phyloP scores from a whole-genome alignment of 2,888 invertebrate species.

The Lysandra coridon region DNA sequence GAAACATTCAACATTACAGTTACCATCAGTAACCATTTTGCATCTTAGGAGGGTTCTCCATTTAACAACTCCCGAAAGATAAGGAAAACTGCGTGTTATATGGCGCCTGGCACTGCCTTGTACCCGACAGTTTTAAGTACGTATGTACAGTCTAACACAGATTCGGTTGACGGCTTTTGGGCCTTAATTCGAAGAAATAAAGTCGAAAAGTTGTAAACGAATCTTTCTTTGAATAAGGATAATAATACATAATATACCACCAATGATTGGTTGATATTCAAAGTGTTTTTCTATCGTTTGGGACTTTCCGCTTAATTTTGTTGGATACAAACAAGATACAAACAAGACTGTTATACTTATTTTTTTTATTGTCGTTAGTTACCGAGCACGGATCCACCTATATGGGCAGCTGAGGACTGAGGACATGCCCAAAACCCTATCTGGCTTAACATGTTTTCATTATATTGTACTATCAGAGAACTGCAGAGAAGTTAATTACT shows the following conservation, averaged over 20 bases:
- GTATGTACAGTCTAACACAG: not conserved
- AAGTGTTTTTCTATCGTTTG: not conserved
- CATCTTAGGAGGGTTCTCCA: not conserved
- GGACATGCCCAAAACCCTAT: too few species aligned
- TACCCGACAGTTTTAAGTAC: not conserved
- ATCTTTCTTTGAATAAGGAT: not conserved
- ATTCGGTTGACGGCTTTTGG: not conserved
- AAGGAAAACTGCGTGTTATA: not conserved
- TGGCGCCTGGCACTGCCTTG: not conserved
- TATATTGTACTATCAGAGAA: too few species aligned
- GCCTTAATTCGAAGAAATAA: not conserved
- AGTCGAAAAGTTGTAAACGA: not conserved
- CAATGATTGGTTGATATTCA: not conserved
- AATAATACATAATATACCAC: too few species aligned
- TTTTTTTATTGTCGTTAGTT: not conserved
- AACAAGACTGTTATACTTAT: not conserved
- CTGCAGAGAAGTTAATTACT: too few species aligned
- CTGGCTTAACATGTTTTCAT: too few species aligned
- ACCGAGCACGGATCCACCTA: not conserved
- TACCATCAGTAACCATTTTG: too few species aligned
- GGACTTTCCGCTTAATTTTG: not conserved
- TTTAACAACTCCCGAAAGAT: not conserved
- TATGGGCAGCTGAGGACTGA: too few species aligned
- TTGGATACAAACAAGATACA: not conserved
- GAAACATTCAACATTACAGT: too few species aligned